A percentile compares a stretch with the other conserved stretches of the same genome.
phyloP scores from a whole-genome alignment of 1,140 invertebrate genomes.

The Drosophila sucinea region DNA sequence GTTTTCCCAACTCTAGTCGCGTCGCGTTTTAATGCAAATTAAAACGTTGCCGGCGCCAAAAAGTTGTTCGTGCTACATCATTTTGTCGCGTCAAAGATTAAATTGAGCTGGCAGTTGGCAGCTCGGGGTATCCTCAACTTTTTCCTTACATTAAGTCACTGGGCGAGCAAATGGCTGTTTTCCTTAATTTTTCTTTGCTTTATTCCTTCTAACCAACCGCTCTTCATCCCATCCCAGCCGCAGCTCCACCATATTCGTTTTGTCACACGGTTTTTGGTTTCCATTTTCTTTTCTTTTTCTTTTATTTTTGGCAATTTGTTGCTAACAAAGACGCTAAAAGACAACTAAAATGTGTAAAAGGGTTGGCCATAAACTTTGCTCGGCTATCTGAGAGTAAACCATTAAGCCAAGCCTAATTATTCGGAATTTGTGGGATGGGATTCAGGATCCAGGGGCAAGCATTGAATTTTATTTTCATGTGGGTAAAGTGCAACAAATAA shows the following conservation, averaged over 20 bases:
- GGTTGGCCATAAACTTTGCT: conserved; percentile 28
- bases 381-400: conserved; percentile 17
- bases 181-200: conserved; percentile 13
- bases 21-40: conserved; percentile 77
- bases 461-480: no score
- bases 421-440: background rate
- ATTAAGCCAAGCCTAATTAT: conserved; percentile 30
- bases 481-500: no score
- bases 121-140: conserved; percentile 5
- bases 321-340: conserved; percentile 20
- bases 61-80: conserved; percentile 59
- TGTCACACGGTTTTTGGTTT: conserved; percentile 20
- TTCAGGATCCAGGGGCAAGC: background rate
- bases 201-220: background rate
- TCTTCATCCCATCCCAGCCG: no score
- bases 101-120: conserved; percentile 42
- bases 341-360: conserved; percentile 9
- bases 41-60: conserved; percentile 66
- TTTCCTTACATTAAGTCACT: conserved; percentile 40
- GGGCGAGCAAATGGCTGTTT: conserved; percentile 36
- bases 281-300: background rate
- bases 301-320: conserved; percentile 31
- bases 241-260: conserved; percentile 16
- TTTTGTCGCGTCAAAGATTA: conserved; percentile 62
- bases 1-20: conserved; percentile 46